phyloP scores from a whole-genome alignment of 2,113 vertebrate species.

The Amphiprion percula region DNA sequence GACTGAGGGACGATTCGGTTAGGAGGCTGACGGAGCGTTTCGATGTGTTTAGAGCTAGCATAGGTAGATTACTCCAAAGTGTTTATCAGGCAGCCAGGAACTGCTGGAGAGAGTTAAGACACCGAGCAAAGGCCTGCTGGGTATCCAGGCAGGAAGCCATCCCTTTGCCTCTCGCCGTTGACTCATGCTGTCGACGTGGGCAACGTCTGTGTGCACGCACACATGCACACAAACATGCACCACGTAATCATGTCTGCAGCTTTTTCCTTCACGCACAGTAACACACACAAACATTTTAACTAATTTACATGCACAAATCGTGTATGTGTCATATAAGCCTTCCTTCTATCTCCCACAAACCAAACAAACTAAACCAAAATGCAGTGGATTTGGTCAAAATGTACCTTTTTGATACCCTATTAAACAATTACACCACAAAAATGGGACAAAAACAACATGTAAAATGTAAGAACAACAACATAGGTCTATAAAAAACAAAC shows the following conservation, averaged over 20 bases:
- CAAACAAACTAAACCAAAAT: not conserved
- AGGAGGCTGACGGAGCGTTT: constrained; percentile 15
- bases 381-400: too few species aligned
- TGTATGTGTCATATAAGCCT: not conserved
- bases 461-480: not conserved
- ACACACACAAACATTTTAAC: not conserved
- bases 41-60: constrained; percentile 31
- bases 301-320: not conserved
- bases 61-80: constrained; percentile 47
- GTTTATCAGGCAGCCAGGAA: constrained; percentile 49
- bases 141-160: constrained; percentile 65
- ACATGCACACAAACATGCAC: constrained; percentile 17
- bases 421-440: too few species aligned
- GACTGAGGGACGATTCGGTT: constrained; percentile 2
- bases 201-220: constrained; percentile 22
- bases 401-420: not conserved
- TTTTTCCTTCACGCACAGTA: too few species aligned
- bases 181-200: constrained; percentile 66
- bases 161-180: constrained; percentile 54
- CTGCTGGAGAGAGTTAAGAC: constrained; percentile 74
- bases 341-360: too few species aligned
- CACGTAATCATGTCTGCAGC: too few species aligned
- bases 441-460: not conserved
- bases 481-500: not conserved
- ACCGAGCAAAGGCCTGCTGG: constrained; percentile 54